Evolutionary conservation across 2,888 invertebrate species (phyloP), one percentile per base, ranked within the genome.

Genomic region (Drosophila crucigera): DNA sequence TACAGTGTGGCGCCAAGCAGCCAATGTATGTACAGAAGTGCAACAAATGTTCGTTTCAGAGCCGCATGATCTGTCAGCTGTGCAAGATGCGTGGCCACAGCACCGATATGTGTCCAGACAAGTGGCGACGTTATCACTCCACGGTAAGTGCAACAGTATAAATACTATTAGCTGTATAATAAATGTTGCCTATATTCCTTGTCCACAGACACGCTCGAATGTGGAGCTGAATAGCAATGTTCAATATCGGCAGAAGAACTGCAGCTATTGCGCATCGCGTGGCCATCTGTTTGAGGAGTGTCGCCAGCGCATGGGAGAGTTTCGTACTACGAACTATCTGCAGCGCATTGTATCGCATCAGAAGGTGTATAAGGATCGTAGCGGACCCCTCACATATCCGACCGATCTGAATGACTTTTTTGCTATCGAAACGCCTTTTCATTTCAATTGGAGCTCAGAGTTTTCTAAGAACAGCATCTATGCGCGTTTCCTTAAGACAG

Each of bases 61-160:
- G 89, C 62, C 89, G 90, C 11, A 69, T 91, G 3, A 90, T 91
- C 9, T 97, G 97, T 89, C 93, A 92, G 11, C 94, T 95, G 87
- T 97, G 97, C 91, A 94, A 94, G 61, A 94, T 95, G 82, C 83
- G 87, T 33, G 97, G 97, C 0, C 97, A 97, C 90, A 94, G 94
- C 14, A 85, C 94, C 55, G 93, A 94, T 30, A 93, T 94, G 89
- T 97, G 97, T 83, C 96, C 97, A 0, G 96, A 97, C 92, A 93
- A 95, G 50, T 97, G 97, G 97, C 94, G 97, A 59, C 94, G 96
- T 67, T 97, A 96, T 93, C 96, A 96, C 91, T 94, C 95, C 77
- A 96, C 96, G 75, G 96, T 95, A 94, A 94, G 92, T 19, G 10
- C 4, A 6, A 16, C 19, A 37, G 10, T 30, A 33, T 5, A 25